phyloP scores from a whole-genome alignment of 2,113 vertebrate species.

The Anguilla japonica region DNA sequence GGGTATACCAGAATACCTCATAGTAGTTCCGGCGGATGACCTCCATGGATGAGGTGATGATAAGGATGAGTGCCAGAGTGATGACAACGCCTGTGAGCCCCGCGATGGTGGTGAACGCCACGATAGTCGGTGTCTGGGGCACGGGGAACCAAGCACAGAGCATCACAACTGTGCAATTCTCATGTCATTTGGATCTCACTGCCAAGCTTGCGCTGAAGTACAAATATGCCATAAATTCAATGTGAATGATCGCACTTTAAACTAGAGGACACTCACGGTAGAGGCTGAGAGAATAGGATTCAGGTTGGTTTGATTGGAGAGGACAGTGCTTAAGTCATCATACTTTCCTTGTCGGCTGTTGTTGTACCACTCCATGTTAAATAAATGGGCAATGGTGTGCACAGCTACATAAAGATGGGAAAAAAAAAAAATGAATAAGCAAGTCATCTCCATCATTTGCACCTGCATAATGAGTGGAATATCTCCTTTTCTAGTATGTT shows the following conservation, averaged over 20 bases:
- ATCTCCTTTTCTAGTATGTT: not conserved
- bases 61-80: constrained; percentile 85
- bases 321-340: constrained; percentile 61
- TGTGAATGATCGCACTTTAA: no score
- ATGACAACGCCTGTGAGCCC: constrained; percentile 87
- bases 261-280: constrained; percentile 62
- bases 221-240: no score
- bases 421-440: not conserved
- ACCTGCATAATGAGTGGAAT: not conserved
- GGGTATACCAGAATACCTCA: constrained; percentile 93
- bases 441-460: not conserved
- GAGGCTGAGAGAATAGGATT: constrained; percentile 77
- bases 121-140: constrained; percentile 71
- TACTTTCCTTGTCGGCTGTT: constrained; percentile 64
- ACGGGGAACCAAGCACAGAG: constrained; percentile 4
- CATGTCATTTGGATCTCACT: no score
- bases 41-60: constrained; percentile 87
- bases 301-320: constrained; percentile 74
- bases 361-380: constrained; percentile 85
- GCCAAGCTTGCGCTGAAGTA: no score
- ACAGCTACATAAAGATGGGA: constrained; percentile 66
- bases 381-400: constrained; percentile 81
- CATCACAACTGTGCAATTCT: no score
- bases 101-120: constrained; percentile 82
- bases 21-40: constrained; percentile 86